phyloP scores from a whole-genome alignment of 2,113 vertebrate genomes.

The Siniperca chuatsi region DNA sequence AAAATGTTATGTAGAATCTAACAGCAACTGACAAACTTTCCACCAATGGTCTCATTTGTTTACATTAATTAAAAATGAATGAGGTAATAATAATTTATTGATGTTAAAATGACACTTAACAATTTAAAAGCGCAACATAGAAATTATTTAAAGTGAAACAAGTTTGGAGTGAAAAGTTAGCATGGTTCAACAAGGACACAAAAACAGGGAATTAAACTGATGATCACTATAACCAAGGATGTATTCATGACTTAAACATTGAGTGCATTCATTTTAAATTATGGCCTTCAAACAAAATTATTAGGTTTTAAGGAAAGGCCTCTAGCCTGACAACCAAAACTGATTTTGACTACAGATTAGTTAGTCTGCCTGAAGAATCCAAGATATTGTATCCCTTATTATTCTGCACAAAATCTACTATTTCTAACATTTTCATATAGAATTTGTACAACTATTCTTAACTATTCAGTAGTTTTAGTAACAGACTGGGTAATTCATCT shows the following conservation, averaged over 20 bases:
- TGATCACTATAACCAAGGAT: slow-evolving; percentile 23
- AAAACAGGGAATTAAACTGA: slow-evolving; percentile 24
- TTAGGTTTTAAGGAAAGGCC: not conserved
- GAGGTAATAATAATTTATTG: slow-evolving; percentile 83
- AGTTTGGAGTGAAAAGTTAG: slow-evolving; percentile 40
- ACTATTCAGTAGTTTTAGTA: not conserved
- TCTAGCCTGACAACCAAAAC: not conserved
- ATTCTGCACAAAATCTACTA: not conserved
- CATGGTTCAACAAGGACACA: slow-evolving; percentile 29
- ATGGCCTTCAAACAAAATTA: slow-evolving; percentile 19
- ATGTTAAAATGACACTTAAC: slow-evolving; percentile 75
- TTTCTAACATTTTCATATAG: not conserved
- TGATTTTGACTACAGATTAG: slow-evolving; percentile 8
- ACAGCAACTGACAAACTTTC: slow-evolving; percentile 19
- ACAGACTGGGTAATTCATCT: not conserved
- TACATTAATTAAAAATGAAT: slow-evolving; percentile 62
- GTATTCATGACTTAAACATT: slow-evolving; percentile 49
- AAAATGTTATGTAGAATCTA: slow-evolving; percentile 12
- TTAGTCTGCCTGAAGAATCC: slow-evolving; percentile 6
- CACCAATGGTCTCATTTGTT: slow-evolving; percentile 26
- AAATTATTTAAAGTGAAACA: slow-evolving; percentile 53
- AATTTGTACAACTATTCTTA: not conserved
- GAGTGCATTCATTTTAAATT: slow-evolving; percentile 29
- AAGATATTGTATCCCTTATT: not conserved
- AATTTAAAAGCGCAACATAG: slow-evolving; percentile 80